Evolutionary conservation across 2,888 invertebrate species (phyloP), one percentile per base, ranked within the genome.

Genomic region (Drosophila imparisetae): DNA sequence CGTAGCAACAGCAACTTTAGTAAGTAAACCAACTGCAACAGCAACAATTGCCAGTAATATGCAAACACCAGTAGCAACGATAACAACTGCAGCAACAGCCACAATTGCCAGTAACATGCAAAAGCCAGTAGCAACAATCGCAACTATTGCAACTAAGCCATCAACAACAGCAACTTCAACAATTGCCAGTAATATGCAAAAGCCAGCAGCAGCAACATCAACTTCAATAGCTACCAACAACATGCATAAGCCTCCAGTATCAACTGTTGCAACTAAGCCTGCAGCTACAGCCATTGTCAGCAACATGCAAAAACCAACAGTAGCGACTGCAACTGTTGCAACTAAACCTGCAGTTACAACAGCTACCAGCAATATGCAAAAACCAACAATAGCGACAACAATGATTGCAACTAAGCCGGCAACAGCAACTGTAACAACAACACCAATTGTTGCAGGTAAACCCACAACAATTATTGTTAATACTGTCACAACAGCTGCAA

Each of bases 391-490:
- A 24, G 8, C 42, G n/a, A 32, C 50, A 10, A 13, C 54, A 50
- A 27, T 11, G 8, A 27, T n/a, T 30, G 27, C 48, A 29, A 49
- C 30, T 36, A 77, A 52, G 6, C 2, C 55, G 7, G 2, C 34
- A 15, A 11, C 40, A 42, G 15, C 61, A 49, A 21, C 38, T 18
- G 1, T 49, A 49, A 27, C 24, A 11, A 32, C 53, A 27, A 30
- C 52, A 21, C 18, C 53, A 54, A 48, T 49, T 15, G 27, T 27
- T 32, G 21, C 48, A 48, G 13, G n/a, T 24, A 52, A 61, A 32
- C 29, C 65, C 13, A 27, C 74, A 32, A 58, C 69, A 40, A 40
- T n/a, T 48, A 50, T 34, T 64, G 30, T 45, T 1, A 24, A 40
- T 27, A 21, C 52, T 57, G 42, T 49, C n/a, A 15, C 59, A 49